Evolutionary conservation across 1,140 invertebrate species (phyloP), one percentile per base, ranked within the genome.

Genomic region (Plectrocnemia conspersa): DNA sequence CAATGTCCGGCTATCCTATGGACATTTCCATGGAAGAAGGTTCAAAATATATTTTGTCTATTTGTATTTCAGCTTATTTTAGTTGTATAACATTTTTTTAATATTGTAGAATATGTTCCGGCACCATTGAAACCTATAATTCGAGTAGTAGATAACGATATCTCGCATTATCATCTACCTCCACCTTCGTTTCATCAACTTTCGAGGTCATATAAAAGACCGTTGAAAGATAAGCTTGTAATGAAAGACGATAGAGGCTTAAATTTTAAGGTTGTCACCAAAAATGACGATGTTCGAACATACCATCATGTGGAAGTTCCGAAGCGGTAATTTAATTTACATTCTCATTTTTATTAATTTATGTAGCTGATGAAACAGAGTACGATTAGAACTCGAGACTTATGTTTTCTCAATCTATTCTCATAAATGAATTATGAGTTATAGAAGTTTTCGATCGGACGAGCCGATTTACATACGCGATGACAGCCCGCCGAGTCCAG

Each of bases 181-280:
- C 54, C 54, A n/a, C 55, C 55, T 15, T 16, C 38, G 25, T 54
- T 58, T 38, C 41, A 52, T 0, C 22, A 25, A 2, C 22, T 54
- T 1, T 48, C 45, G 1, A 47, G 52, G 16, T 25, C 25, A 16
- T 49, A 18, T 23, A 48, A 41, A 29, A 40, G 46, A 24, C 46
- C 55, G 10, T 29, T 61, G 5, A 50, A 62, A 19, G 54, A 64
- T 38, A 66, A 62, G 58, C 54, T 48, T 13, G 54, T 61, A 23
- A 54, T 64, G n/a, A 59, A 65, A 19, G 70, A 73, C 41, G 54
- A 65, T 22, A 68, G 69, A 61, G 64, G 66, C 35, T 53, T 74
- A 24, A 72, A 75, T 44, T 64, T 75, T 3, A 73, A 69, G 64
- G 73, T 75, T 45, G 65, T 73, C 22, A 64, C 73, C 35, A 71